Conservation (phyloP, 1,140 invertebrate genomes). For the Drosophila yakuba region DNA sequence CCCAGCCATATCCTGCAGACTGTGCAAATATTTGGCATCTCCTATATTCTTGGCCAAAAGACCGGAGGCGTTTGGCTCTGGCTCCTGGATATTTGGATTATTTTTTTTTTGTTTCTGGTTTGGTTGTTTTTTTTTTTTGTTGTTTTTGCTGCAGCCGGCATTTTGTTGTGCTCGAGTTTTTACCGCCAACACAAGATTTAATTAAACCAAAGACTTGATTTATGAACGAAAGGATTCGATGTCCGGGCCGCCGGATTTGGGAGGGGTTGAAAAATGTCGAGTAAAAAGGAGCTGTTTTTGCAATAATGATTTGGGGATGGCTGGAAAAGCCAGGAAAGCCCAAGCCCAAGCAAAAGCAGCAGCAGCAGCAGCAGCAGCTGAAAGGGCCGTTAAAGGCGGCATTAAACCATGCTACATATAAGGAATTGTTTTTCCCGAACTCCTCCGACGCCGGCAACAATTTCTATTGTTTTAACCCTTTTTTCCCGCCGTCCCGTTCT, state of each 20-base stretch:
- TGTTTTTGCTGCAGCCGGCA: constrained; percentile 41
- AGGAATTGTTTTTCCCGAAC: constrained; percentile 62
- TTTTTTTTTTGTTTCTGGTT: background rate
- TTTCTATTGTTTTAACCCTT: constrained; percentile 80
- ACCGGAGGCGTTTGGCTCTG: constrained; percentile 31
- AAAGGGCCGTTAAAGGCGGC: constrained; percentile 77
- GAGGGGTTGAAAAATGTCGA: constrained; percentile 68
- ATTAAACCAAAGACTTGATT: constrained; percentile 85
- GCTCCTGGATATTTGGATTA: constrained; percentile 19
- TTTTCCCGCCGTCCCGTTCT: constrained; percentile 21
- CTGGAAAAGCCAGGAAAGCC: background rate
- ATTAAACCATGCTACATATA: constrained; percentile 68
- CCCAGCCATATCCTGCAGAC: constrained; percentile 21
- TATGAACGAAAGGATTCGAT: constrained; percentile 85
- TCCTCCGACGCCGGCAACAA: constrained; percentile 48
- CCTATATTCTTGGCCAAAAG: constrained; percentile 27
- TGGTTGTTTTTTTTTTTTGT: background rate
- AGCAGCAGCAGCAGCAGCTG: constrained; percentile 57
- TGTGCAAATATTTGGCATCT: constrained; percentile 54
- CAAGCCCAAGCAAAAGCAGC: background rate
- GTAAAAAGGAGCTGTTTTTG: constrained; percentile 75
- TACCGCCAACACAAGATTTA: constrained; percentile 85
- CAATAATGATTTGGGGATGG: constrained; percentile 78
- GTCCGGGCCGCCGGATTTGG: constrained; percentile 42
- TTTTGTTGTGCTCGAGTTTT: constrained; percentile 74